A percentile compares a stretch with the other conserved stretches of the same genome.
Conservation (phyloP, 2,797 vertebrate genomes). For the Neosalanx taihuensis region DNA sequence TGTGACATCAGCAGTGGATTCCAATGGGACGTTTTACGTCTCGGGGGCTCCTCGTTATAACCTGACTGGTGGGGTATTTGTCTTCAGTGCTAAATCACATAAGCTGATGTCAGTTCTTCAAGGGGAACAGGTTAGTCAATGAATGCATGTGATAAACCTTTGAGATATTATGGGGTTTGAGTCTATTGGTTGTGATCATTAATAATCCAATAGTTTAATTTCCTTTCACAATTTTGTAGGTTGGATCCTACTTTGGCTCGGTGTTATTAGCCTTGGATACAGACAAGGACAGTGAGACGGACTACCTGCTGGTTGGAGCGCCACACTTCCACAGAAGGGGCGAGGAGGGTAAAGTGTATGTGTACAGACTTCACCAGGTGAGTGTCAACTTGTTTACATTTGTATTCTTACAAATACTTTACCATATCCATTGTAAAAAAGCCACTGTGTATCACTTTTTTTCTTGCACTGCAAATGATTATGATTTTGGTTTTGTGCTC, state of each 20-base stretch:
- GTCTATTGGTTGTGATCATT: neutral
- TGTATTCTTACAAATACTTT: neutral
- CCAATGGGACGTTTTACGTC: constrained; percentile 46
- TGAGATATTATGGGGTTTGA: neutral
- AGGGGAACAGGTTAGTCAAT: constrained; percentile 72
- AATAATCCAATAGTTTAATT: neutral
- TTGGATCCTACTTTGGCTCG: constrained; percentile 80
- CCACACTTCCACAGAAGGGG: constrained; percentile 66
- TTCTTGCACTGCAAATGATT: neutral
- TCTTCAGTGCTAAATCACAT: constrained; percentile 53
- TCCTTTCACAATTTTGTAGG: constrained; percentile 50
- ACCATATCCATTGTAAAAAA: neutral
- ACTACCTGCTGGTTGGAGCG: constrained; percentile 73
- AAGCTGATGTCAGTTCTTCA: constrained; percentile 47
- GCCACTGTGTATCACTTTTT: no score
- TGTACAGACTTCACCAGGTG: constrained; percentile 65
- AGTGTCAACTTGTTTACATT: neutral
- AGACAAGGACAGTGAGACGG: constrained; percentile 58
- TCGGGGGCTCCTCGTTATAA: constrained; percentile 72
- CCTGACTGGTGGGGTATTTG: constrained; percentile 67
- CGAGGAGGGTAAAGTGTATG: constrained; percentile 76
- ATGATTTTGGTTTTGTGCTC: neutral
- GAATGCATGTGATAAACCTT: neutral
- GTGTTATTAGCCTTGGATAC: constrained; percentile 73
- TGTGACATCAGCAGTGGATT: constrained; percentile 45